Evolutionary conservation across 2,888 invertebrate genomes (phyloP), one percentile per base, ranked within the genome.

Genomic region (Volucella bombylans): DNA sequence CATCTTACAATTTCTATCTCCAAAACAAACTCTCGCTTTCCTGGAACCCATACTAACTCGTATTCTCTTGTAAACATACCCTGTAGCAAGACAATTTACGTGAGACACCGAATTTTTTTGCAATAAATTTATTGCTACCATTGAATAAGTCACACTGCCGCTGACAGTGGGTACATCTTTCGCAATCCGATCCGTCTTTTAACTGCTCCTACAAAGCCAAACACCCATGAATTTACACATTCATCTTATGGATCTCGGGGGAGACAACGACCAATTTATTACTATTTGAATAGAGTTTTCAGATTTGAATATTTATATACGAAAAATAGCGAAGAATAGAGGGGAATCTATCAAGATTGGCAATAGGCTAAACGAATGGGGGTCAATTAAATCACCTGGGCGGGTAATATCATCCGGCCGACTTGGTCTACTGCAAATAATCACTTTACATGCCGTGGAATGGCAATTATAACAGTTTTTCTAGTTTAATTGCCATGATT

Each of bases 341-440:
- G 4, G 31, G 31, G 6, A 31, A 31, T 31, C 6, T 31, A 31
- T 31, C 6, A 31, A 31, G 31, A 31, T 31, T 31, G 31, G 6
- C 31, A 31, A 31, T 31, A 31, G 31, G 54, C 41, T 23, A 50
- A 45, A 12, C 45, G 73, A 64, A 79, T 54, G 64, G 64, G 59
- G 82, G 73, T 74, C 82, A 83, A 83, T 83, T 83, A 79, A 69
- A 74, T 79, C 82, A 83, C 74, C 79, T 79, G 68, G 79, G 79
- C 64, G 73, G 73, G 73, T 74, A 73, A 57, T 83, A 74, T 69
- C 79, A 79, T 79, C 79, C 79, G 79, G 79, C 71, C 73, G 52
- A 79, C 73, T 61, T 79, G 73, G 64, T 61, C 50, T 55, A 43
- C 62, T 57, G 61, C 39, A 65, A 73, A 78, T 73, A 73, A 78